Conservation (phyloP, 2,888 invertebrate genomes). For the Agrochola lota region DNA sequence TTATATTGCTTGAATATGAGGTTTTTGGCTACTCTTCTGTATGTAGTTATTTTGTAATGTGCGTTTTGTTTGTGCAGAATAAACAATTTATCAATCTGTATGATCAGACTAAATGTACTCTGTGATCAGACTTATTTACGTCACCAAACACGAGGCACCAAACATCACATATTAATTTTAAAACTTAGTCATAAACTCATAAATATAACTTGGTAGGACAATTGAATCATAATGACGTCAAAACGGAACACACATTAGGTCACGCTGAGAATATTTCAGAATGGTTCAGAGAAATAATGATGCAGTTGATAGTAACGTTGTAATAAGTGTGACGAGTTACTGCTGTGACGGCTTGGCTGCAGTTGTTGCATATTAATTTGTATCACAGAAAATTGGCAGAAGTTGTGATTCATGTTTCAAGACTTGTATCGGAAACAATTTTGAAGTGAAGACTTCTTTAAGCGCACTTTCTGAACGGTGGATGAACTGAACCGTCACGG, state of each 20-base stretch:
- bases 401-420: too few species aligned
- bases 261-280: conserved; percentile 21
- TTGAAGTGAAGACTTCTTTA: too few species aligned
- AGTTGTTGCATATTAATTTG: neutral
- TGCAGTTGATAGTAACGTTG: conserved; percentile 4
- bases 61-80: too few species aligned
- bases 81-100: neutral
- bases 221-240: conserved; percentile 57
- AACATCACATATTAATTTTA: conserved; percentile 19
- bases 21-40: too few species aligned
- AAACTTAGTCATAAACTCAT: conserved; percentile 34
- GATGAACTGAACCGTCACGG: too few species aligned
- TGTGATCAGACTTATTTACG: conserved; percentile 21
- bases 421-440: too few species aligned
- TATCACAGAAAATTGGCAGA: neutral
- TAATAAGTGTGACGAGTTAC: conserved; percentile 9
- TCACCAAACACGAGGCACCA: conserved; percentile 3
- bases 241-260: conserved; percentile 51
- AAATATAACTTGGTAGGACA: conserved; percentile 18
- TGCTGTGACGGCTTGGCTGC: conserved; percentile 12
- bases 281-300: conserved; percentile 25
- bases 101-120: too few species aligned
- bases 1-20: too few species aligned
- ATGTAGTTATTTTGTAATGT: too few species aligned
- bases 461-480: too few species aligned